A percentile compares a stretch with the other conserved stretches of the same genome.
phyloP scores from a whole-genome alignment of 1,140 invertebrate genomes.

The Gonioctena quinquepunctata region DNA sequence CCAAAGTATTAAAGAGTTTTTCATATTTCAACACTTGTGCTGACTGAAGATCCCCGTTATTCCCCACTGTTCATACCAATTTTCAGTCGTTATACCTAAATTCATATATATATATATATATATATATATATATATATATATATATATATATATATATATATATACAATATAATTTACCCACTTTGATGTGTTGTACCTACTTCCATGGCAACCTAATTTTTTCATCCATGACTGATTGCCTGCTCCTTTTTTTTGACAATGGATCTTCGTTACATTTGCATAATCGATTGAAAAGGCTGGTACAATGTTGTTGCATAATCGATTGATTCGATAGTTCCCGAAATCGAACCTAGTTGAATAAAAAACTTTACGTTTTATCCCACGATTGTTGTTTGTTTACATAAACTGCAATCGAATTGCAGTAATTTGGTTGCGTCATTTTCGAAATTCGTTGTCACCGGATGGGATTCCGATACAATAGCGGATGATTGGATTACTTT shows the following conservation, averaged over 20 bases:
- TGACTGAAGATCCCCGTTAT: too few species aligned
- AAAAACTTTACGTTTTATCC: background rate
- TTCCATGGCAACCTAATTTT: background rate
- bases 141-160: too few species aligned
- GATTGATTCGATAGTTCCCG: background rate
- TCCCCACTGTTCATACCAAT: too few species aligned
- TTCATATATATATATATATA: too few species aligned
- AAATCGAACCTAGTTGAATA: background rate
- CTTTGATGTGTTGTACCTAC: too few species aligned
- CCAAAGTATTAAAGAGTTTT: too few species aligned
- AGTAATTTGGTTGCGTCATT: background rate
- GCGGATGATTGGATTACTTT: background rate
- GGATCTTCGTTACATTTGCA: background rate
- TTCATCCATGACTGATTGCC: background rate
- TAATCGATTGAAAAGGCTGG: background rate
- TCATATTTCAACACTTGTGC: too few species aligned
- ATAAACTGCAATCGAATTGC: background rate
- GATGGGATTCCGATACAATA: background rate
- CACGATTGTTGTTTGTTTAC: background rate
- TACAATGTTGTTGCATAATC: background rate
- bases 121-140: too few species aligned
- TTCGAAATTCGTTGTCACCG: too few species aligned
- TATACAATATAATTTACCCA: too few species aligned
- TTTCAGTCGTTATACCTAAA: too few species aligned
- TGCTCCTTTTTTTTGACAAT: slow-evolving; percentile 12